Conservation (phyloP, 1,140 invertebrate species). For the Uloborus diversus region DNA sequence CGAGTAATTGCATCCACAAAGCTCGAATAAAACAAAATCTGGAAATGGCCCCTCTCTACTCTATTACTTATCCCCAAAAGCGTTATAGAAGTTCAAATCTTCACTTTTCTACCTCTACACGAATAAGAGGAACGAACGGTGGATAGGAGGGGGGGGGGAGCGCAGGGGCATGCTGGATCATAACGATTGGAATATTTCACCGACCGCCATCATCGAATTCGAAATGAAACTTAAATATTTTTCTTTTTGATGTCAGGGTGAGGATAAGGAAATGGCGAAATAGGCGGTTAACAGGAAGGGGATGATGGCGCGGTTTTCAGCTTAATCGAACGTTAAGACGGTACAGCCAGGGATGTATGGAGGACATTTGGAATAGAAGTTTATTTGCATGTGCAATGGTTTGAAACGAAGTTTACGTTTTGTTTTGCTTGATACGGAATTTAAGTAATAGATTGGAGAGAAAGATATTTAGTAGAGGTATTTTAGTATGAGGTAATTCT, state of each 20-base stretch:
- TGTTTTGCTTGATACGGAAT: neutral
- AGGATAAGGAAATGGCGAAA: too few species aligned
- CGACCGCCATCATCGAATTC: constrained; percentile 36
- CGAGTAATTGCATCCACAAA: too few species aligned
- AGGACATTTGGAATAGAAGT: constrained; percentile 2
- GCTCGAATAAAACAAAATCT: constrained; percentile 14
- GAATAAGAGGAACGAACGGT: constrained; percentile 5
- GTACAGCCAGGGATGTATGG: constrained; percentile 2
- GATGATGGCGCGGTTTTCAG: constrained; percentile 6
- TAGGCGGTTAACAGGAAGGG: neutral
- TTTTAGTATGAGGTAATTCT: too few species aligned
- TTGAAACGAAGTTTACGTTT: constrained; percentile 19
- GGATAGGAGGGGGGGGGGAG: neutral
- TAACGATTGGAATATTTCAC: constrained; percentile 52
- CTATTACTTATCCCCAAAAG: constrained; percentile 13
- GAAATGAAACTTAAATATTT: constrained; percentile 50
- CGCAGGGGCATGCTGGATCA: constrained; percentile 4
- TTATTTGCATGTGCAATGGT: constrained; percentile 23
- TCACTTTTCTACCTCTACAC: constrained; percentile 35
- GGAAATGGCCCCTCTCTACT: constrained; percentile 8
- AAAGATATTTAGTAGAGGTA: too few species aligned
- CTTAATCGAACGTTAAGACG: constrained; percentile 44
- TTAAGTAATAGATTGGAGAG: neutral
- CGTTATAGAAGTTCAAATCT: constrained; percentile 25
- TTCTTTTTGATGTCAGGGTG: constrained; percentile 18